phyloP scores from a whole-genome alignment of 1,140 invertebrate species.

The Brachionus sp. region DNA sequence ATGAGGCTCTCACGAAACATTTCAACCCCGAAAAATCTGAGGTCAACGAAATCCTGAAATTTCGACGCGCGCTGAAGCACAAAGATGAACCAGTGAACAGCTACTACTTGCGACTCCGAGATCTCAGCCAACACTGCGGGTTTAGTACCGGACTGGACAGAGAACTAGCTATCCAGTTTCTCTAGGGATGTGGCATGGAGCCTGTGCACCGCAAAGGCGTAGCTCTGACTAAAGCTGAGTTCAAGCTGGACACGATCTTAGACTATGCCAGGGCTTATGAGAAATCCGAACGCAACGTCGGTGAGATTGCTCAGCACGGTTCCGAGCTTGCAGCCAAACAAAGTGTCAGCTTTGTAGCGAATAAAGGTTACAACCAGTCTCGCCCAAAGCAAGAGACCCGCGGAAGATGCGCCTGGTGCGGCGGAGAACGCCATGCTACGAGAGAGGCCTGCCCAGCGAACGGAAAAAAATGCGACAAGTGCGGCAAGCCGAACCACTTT shows the following conservation, averaged over 20 bases:
- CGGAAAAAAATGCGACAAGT: not conserved
- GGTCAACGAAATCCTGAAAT: slow-evolving; percentile 1
- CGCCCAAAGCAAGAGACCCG: not conserved
- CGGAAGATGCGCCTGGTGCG: not conserved
- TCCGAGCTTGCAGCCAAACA: not conserved
- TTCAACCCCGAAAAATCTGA: not conserved
- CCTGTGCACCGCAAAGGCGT: not conserved
- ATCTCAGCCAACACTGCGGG: not conserved
- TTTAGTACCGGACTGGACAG: not conserved
- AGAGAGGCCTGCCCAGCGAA: slow-evolving; percentile 5
- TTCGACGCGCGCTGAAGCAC: not conserved
- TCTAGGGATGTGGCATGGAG: not conserved
- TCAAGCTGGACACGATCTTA: not conserved
- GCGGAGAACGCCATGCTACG: not conserved
- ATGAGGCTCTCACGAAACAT: not conserved
- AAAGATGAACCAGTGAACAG: not conserved
- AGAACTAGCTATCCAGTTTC: slow-evolving; percentile 1
- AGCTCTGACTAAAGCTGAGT: not conserved
- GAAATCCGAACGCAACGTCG: not conserved
- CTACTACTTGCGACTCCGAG: not conserved
- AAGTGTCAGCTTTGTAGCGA: not conserved
- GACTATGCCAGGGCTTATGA: not conserved
- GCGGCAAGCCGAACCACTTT: not conserved
- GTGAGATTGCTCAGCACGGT: not conserved
- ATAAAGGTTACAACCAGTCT: not conserved